phyloP scores from a whole-genome alignment of 2,113 vertebrate species.

The Ginglymostoma cirratum region DNA sequence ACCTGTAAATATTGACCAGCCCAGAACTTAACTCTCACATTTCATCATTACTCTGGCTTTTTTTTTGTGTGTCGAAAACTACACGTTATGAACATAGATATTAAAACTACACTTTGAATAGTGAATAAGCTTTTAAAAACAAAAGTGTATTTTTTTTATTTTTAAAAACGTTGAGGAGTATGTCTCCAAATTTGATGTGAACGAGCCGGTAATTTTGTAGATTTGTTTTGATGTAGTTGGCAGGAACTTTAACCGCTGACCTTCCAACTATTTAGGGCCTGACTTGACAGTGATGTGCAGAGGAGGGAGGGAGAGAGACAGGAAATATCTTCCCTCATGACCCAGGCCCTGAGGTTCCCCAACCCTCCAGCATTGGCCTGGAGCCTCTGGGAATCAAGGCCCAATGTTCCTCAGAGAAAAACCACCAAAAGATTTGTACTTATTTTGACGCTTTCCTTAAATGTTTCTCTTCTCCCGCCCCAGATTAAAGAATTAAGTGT shows the following conservation, averaged over 20 bases:
- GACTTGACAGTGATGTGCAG: not conserved
- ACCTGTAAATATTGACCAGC: constrained; percentile 7
- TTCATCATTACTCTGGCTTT: constrained; percentile 18
- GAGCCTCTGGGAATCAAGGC: no score
- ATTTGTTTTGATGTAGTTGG: not conserved
- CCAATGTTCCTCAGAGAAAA: no score
- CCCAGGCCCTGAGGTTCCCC: not conserved
- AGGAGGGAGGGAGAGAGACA: not conserved
- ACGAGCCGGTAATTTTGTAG: not conserved
- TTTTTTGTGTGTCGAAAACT: not conserved
- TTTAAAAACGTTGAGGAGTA: not conserved
- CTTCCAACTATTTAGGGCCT: not conserved
- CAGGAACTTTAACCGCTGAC: not conserved
- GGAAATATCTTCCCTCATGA: not conserved
- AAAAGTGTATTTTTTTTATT: constrained; percentile 19
- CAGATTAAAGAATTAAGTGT: no score
- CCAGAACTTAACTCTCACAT: not conserved
- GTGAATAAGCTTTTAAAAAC: constrained; percentile 22
- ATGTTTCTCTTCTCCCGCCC: no score
- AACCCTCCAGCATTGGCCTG: no score
- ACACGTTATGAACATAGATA: not conserved
- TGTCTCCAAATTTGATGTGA: not conserved
- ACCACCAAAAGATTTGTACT: no score
- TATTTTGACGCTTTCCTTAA: no score
- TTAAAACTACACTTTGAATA: constrained; percentile 9